phyloP scores from a whole-genome alignment of 1,140 invertebrate species.

The Trichoplusia ni region DNA sequence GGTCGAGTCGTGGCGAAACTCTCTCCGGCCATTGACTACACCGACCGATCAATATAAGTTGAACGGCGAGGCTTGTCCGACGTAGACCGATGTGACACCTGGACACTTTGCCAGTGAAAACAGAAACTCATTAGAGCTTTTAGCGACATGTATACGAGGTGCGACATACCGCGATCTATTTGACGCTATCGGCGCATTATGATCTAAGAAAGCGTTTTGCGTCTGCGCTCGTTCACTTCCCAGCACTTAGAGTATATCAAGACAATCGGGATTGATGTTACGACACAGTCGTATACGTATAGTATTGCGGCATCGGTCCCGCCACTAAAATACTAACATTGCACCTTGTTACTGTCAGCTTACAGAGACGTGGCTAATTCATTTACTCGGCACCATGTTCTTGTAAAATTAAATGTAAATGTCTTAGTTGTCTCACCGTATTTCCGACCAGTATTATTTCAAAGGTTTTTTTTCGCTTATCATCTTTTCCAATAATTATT shows the following conservation, averaged over 20 bases:
- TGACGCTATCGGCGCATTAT: constrained; percentile 37
- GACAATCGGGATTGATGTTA: constrained; percentile 36
- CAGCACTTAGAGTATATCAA: constrained; percentile 32
- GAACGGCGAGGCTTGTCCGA: constrained; percentile 41
- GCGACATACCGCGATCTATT: constrained; percentile 31
- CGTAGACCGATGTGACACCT: constrained; percentile 40
- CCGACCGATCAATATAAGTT: constrained; percentile 53
- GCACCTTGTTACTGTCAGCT: constrained; percentile 55
- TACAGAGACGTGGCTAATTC: constrained; percentile 10
- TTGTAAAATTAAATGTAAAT: too few relatives aligned
- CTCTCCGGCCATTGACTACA: constrained; percentile 50
- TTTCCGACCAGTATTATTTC: neutral
- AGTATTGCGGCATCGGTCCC: constrained; percentile 14
- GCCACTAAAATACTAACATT: constrained; percentile 11
- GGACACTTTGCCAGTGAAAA: constrained; percentile 48
- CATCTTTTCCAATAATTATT: neutral
- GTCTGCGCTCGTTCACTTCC: constrained; percentile 18
- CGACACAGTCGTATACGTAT: constrained; percentile 24
- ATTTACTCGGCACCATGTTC: neutral
- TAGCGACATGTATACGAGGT: constrained; percentile 47
- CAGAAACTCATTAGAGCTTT: constrained; percentile 55
- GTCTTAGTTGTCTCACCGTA: neutral
- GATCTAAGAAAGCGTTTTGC: constrained; percentile 40
- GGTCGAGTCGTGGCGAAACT: constrained; percentile 39
- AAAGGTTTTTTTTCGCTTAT: neutral